Percentiles rank a stretch among this genome's conserved stretches.
Conservation (phyloP, 2,888 invertebrate genomes). For the Trichogramma dendrolimi region DNA sequence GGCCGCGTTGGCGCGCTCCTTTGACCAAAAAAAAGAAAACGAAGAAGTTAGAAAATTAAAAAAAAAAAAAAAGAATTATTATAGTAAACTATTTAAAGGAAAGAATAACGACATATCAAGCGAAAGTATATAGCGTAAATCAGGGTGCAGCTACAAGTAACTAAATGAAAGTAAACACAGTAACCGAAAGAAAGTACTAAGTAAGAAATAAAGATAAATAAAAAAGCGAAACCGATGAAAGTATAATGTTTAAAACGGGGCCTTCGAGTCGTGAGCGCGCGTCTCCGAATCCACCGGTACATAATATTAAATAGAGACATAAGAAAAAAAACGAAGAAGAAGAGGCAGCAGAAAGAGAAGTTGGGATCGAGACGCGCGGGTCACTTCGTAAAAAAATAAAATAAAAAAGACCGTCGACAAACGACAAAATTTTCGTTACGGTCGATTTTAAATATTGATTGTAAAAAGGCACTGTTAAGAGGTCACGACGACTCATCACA, state of each 20-base stretch:
- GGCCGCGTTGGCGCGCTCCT: too few species aligned
- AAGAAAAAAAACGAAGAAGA: background rate
- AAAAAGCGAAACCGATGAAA: constrained; percentile 10
- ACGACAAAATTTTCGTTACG: constrained; percentile 19
- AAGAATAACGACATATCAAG: too few species aligned
- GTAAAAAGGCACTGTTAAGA: constrained; percentile 42
- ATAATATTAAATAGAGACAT: constrained; percentile 18
- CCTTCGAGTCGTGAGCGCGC: constrained; percentile 26
- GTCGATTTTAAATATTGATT: constrained; percentile 28
- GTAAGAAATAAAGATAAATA: constrained; percentile 12
- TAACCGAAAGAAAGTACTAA: background rate
- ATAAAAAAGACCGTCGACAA: constrained; percentile 2
- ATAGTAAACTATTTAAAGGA: too few species aligned
- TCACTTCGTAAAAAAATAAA: constrained; percentile 21
- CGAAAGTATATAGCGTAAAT: too few species aligned
- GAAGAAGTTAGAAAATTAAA: too few species aligned
- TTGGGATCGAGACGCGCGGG: constrained; percentile 27
- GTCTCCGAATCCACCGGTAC: constrained; percentile 2
- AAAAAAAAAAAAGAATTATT: too few species aligned
- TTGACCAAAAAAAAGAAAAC: too few species aligned
- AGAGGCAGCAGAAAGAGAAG: constrained; percentile 4
- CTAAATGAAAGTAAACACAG: too few species aligned
- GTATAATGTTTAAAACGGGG: constrained; percentile 20
- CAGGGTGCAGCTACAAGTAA: too few species aligned
- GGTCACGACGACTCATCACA: constrained; percentile 27